These are phyloP conservation scores for Rhabdomys dilectus DNA, from an alignment of 2,113 vertebrate genomes.

Conservation along the genomic window DNA sequence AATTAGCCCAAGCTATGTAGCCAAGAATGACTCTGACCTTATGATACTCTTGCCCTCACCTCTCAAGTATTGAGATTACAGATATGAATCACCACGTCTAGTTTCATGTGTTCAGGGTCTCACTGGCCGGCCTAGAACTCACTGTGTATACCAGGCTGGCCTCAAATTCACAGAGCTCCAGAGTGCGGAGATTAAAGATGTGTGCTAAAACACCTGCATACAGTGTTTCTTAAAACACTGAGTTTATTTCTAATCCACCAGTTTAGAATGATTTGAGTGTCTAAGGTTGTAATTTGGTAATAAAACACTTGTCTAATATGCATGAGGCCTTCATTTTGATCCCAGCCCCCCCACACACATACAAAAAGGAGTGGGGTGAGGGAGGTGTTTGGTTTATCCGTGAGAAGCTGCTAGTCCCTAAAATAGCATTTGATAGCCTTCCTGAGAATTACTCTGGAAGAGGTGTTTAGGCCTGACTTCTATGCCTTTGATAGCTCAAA, in stretches of 20 bases:
- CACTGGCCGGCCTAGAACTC: not conserved
- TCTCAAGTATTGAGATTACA: not conserved
- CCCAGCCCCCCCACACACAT: too few species aligned
- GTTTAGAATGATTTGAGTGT: not conserved
- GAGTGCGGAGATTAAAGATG: not conserved
- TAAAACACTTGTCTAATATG: not conserved
- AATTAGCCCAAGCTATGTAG: not conserved
- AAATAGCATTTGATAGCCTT: not conserved
- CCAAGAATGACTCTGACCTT: not conserved
- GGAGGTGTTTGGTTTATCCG: not conserved
- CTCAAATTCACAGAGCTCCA: conserved; percentile 3
- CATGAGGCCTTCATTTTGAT: not conserved
- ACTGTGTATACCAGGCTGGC: not conserved
- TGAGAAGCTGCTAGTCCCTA: not conserved
- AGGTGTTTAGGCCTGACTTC: conserved; percentile 35
- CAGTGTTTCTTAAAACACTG: not conserved
- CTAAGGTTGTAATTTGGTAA: not conserved
- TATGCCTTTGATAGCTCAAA: not conserved
- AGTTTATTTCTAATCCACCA: conserved; percentile 12
- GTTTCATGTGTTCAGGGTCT: not conserved
- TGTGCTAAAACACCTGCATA: not conserved
- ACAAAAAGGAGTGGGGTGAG: accelerated
- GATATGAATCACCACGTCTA: not conserved
- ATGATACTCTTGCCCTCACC: not conserved
- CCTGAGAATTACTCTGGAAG: not conserved